Conservation (phyloP, 2,797 vertebrate genomes). For the Sphenodon punctatus region DNA sequence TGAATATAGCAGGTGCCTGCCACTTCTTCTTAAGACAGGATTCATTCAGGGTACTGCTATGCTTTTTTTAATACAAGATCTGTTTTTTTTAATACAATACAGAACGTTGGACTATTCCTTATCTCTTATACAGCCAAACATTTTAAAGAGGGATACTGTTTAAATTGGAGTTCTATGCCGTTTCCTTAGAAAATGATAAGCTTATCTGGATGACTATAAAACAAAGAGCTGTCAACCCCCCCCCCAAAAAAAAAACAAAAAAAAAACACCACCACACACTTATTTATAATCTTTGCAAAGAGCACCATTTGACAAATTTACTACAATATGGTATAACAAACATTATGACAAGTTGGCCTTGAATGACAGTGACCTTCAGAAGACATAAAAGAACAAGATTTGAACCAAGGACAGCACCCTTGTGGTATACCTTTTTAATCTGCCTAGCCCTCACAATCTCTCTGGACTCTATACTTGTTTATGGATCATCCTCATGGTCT, state of each 20-base stretch:
- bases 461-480: constrained; percentile 79
- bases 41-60: constrained; percentile 30
- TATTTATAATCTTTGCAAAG: constrained; percentile 53
- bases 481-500: constrained; percentile 78
- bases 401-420: constrained; percentile 76
- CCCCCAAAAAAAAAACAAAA: too few species aligned
- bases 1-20: constrained; percentile 74
- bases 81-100: constrained; percentile 40
- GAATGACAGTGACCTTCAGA: constrained; percentile 62
- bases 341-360: constrained; percentile 40
- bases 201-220: constrained; percentile 64
- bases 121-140: constrained; percentile 62
- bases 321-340: constrained; percentile 36
- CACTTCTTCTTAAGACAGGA: constrained; percentile 58
- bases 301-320: constrained; percentile 52
- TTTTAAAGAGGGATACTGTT: constrained; percentile 75
- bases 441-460: constrained; percentile 79
- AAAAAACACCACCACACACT: too few species aligned
- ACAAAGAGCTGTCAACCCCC: constrained; percentile 65
- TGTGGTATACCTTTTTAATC: constrained; percentile 82
- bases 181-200: constrained; percentile 69
- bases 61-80: constrained; percentile 36
- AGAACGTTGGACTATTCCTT: constrained; percentile 57
- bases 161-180: constrained; percentile 68
- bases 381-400: constrained; percentile 48